A percentile compares a stretch with the other conserved stretches of the same genome.
These are phyloP conservation scores for Numenius arquata DNA, from an alignment of 2,113 vertebrate genomes.

Conservation along the genomic window DNA sequence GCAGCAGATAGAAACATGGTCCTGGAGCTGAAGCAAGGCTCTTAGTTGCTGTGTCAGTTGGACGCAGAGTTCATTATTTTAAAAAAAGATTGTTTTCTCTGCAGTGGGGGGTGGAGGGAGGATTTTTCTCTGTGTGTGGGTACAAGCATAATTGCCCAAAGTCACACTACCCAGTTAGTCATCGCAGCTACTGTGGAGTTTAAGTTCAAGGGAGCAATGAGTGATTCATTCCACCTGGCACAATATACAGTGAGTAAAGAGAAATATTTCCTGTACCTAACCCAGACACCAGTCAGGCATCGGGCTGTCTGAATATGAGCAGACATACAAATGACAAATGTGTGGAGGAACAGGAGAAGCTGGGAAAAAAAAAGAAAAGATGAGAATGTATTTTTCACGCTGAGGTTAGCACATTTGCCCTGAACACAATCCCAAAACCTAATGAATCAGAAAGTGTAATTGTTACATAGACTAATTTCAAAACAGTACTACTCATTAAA, in stretches of 20 bases:
- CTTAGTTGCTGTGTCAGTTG: not conserved
- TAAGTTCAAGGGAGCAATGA: not conserved
- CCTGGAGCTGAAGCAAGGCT: not conserved
- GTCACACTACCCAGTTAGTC: not conserved
- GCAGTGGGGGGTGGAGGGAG: not conserved
- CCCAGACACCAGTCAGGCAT: slow-evolving; percentile 24
- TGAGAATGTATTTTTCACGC: slow-evolving; percentile 8
- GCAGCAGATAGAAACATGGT: not conserved
- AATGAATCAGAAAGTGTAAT: slow-evolving; percentile 44
- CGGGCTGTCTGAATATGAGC: slow-evolving; percentile 13
- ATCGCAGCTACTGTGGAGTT: not conserved
- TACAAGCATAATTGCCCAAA: not conserved
- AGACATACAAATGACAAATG: slow-evolving; percentile 10
- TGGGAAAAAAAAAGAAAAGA: not conserved
- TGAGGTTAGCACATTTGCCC: slow-evolving; percentile 15
- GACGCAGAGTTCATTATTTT: not conserved
- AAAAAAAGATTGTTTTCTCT: not conserved
- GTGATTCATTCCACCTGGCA: slow-evolving; percentile 52
- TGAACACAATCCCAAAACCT: slow-evolving; percentile 28
- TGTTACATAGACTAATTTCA: slow-evolving; percentile 26
- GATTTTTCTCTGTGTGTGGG: not conserved
- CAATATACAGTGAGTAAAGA: not conserved
- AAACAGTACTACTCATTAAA: slow-evolving; percentile 26
- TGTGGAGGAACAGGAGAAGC: not conserved
- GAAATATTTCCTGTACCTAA: slow-evolving; percentile 21